phyloP scores from a whole-genome alignment of 2,888 invertebrate genomes.

The Hypselothyrea guttata region DNA sequence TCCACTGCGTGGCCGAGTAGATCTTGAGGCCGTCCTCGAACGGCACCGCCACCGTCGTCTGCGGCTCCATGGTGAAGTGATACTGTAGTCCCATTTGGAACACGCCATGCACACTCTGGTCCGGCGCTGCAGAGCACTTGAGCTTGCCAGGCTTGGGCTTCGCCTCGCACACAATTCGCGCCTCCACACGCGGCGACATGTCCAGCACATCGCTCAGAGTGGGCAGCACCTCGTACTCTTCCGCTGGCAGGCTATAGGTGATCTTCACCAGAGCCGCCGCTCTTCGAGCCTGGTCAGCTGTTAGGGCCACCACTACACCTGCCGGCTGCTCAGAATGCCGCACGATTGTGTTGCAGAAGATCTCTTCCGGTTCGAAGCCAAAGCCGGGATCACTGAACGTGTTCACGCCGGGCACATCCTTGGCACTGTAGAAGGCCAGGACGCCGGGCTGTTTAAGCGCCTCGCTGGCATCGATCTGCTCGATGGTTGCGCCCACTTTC shows the following conservation, averaged over 20 bases:
- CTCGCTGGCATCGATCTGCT: constrained; percentile 83
- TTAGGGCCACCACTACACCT: constrained; percentile 88
- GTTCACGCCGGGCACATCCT: constrained; percentile 85
- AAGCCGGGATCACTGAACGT: constrained; percentile 83
- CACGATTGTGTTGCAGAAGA: constrained; percentile 68
- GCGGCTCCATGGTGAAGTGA: constrained; percentile 90
- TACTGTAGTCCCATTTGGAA: constrained; percentile 86
- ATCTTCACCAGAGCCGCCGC: constrained; percentile 85
- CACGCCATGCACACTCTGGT: constrained; percentile 82
- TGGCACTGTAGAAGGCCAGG: constrained; percentile 84
- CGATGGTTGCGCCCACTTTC: constrained; percentile 84
- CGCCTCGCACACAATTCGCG: constrained; percentile 57
- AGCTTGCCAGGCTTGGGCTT: constrained; percentile 43
- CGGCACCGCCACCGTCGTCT: constrained; percentile 86
- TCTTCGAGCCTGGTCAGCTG: constrained; percentile 84
- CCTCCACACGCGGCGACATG: constrained; percentile 40
- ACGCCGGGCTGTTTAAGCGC: constrained; percentile 85
- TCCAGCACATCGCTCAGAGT: constrained; percentile 83
- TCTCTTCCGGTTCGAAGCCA: constrained; percentile 80
- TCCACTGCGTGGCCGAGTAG: constrained; percentile 86
- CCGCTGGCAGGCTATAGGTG: constrained; percentile 80
- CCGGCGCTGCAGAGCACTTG: constrained; percentile 34
- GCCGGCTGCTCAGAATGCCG: constrained; percentile 88
- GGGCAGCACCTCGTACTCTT: constrained; percentile 57
- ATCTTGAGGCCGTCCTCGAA: constrained; percentile 89